Percentiles rank a stretch among this genome's conserved stretches.
phyloP scores from a whole-genome alignment of 2,797 vertebrate genomes.

The Pseudochaenichthys georgianus region DNA sequence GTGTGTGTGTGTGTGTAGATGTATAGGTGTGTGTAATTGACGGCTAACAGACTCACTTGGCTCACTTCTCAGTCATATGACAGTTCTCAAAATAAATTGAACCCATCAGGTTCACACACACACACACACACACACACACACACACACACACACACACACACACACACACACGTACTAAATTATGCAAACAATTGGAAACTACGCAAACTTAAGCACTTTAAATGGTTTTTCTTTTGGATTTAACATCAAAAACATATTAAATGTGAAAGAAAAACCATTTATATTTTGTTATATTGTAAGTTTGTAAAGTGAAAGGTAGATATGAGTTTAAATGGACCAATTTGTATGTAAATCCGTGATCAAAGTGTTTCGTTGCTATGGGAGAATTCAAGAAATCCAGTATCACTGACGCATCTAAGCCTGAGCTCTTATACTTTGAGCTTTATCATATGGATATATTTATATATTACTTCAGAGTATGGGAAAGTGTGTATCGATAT shows the following conservation, averaged over 20 bases:
- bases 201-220: neutral
- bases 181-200: conserved; percentile 2
- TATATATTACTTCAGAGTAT: neutral
- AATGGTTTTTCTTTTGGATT: neutral
- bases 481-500: accelerated
- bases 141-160: neutral
- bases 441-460: neutral
- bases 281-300: conserved; percentile 5
- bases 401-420: too few relatives aligned
- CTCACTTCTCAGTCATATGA: conserved; percentile 75
- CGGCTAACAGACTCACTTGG: too few relatives aligned
- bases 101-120: conserved; percentile 55
- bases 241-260: neutral
- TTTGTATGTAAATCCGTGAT: too few relatives aligned
- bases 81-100: conserved; percentile 79
- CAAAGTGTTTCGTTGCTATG: neutral
- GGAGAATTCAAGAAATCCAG: too few relatives aligned
- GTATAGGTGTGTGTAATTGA: too few relatives aligned
- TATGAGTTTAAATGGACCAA: neutral
- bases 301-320: neutral
- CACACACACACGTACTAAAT: neutral
- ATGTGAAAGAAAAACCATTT: neutral
- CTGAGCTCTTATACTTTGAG: neutral
- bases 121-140: too few relatives aligned
- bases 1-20: too few relatives aligned